Evolutionary conservation across 2,888 invertebrate species (phyloP).

Genomic region (Nomada hirtipes): DNA sequence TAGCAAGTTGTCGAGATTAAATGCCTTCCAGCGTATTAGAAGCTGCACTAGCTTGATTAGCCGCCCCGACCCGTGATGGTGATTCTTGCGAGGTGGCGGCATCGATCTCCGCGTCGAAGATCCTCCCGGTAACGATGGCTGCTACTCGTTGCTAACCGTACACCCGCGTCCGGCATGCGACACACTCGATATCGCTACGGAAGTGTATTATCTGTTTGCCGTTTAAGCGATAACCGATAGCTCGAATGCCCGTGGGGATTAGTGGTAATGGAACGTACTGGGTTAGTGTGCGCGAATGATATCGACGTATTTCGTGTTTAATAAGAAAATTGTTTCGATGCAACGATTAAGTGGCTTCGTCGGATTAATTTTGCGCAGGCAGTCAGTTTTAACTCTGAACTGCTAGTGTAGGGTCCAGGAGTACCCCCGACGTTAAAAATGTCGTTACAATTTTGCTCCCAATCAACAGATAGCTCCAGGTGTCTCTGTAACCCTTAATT

Average conservation of each 20-base stretch:
- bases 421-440: too few species aligned
- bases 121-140: slow-evolving; percentile 18
- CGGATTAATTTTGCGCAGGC: too few species aligned
- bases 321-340: too few species aligned
- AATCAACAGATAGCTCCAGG: too few species aligned
- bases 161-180: slow-evolving; percentile 48
- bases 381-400: too few species aligned
- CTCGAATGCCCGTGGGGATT: slow-evolving; percentile 17
- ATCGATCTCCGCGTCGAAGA: slow-evolving; percentile 64
- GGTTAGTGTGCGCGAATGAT: background rate
- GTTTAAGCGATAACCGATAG: slow-evolving; percentile 65
- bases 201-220: slow-evolving; percentile 67
- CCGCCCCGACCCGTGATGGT: slow-evolving; percentile 58
- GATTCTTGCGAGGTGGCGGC: slow-evolving; percentile 62
- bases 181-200: slow-evolving; percentile 65
- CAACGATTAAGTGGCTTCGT: too few species aligned
- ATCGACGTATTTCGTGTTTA: too few species aligned
- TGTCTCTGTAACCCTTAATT: too few species aligned
- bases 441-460: too few species aligned
- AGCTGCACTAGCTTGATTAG: slow-evolving; percentile 81
- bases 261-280: background rate
- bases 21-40: slow-evolving; percentile 83
- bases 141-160: slow-evolving; percentile 52
- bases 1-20: slow-evolving; percentile 84
- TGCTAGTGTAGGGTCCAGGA: too few species aligned